A percentile compares a stretch with the other conserved stretches of the same genome.
These are phyloP conservation scores for Diploptera punctata DNA, from an alignment of 2,888 invertebrate genomes.

Conservation along the genomic window DNA sequence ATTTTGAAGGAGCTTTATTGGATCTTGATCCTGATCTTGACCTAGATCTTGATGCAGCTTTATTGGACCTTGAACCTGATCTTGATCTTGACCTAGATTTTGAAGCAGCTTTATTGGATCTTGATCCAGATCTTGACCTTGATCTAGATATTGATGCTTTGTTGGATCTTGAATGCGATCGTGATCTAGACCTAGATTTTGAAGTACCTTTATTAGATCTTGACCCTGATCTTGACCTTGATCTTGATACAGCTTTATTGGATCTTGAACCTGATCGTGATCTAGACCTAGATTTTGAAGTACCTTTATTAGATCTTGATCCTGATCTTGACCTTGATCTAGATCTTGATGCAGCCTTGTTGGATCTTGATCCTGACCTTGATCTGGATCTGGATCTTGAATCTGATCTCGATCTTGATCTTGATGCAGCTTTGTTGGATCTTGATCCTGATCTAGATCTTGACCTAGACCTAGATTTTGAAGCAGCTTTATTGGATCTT, in stretches of 20 bases:
- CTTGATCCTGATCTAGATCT: slow-evolving; percentile 45
- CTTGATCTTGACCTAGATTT: slow-evolving; percentile 37
- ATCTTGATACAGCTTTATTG: slow-evolving; percentile 22
- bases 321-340: slow-evolving; percentile 45
- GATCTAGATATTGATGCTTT: slow-evolving; percentile 45
- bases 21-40: slow-evolving; percentile 42
- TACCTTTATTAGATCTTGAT: slow-evolving; percentile 45
- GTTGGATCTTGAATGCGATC: slow-evolving; percentile 45
- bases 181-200: slow-evolving; percentile 45
- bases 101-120: slow-evolving; percentile 34
- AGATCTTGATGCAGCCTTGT: slow-evolving; percentile 46
- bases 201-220: slow-evolving; percentile 44
- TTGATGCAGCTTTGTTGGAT: too few species aligned
- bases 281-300: slow-evolving; percentile 43
- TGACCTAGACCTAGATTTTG: slow-evolving; percentile 44
- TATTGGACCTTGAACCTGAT: slow-evolving; percentile 49
- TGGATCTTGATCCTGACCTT: slow-evolving; percentile 37
- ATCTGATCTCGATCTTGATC: slow-evolving; percentile 38
- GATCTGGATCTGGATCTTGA: slow-evolving; percentile 47
- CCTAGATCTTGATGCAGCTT: slow-evolving; percentile 36
- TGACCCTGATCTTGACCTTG: slow-evolving; percentile 43
- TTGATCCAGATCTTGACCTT: slow-evolving; percentile 47
- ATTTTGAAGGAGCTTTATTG: slow-evolving; percentile 43
- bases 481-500: slow-evolving; percentile 39
- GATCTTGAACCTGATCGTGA: slow-evolving; percentile 47